These are phyloP conservation scores for Crotalus tigris DNA, from an alignment of 2,113 vertebrate species.

Conservation along the genomic window DNA sequence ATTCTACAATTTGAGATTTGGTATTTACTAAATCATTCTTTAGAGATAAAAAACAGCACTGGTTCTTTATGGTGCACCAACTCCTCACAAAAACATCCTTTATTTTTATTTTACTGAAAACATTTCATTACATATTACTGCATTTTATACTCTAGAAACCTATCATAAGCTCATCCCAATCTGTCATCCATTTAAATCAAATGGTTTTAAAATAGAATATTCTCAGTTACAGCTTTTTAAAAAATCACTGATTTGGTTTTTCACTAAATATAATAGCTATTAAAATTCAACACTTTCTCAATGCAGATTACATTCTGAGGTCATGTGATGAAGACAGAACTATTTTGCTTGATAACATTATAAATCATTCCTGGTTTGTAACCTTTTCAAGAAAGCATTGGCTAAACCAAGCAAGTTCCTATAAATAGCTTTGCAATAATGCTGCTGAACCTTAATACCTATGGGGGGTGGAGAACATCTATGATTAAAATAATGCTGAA, in stretches of 20 bases:
- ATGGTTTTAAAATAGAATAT: not conserved
- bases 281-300: not conserved
- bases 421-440: slow-evolving; percentile 20
- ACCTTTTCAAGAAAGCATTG: not conserved
- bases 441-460: not conserved
- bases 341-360: not conserved
- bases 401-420: not conserved
- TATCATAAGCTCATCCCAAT: not conserved
- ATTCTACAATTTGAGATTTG: not conserved
- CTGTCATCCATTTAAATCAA: not conserved
- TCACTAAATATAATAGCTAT: not conserved
- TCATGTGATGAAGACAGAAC: not conserved
- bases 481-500: not conserved
- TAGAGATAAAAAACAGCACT: not conserved
- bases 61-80: not conserved
- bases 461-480: not conserved
- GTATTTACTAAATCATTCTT: not conserved
- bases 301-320: not conserved
- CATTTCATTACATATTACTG: not conserved
- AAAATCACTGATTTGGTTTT: not conserved
- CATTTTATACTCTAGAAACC: not conserved
- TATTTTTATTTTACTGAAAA: not conserved
- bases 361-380: slow-evolving; percentile 1
- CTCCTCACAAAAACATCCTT: not conserved
- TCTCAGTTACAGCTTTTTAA: not conserved